Percentiles rank a stretch among this genome's conserved stretches.
Evolutionary conservation across 2,888 invertebrate species (phyloP).

Genomic region (Dasypolia templi): DNA sequence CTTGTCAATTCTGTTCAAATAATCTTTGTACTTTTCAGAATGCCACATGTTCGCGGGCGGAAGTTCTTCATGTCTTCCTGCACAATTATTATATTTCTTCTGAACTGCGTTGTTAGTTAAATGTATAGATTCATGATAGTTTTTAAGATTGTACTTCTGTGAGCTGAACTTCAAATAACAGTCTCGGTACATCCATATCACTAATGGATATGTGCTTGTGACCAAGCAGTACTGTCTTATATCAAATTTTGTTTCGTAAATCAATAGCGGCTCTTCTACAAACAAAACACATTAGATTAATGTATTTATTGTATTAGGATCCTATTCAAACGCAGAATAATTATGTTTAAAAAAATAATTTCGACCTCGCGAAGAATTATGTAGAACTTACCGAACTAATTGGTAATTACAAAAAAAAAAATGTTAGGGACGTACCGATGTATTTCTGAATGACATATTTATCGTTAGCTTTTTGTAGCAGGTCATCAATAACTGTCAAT

Average conservation of each 20-base stretch:
- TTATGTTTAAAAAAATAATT: not conserved
- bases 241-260: conserved; percentile 97
- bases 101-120: conserved; percentile 97
- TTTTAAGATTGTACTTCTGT: conserved; percentile 94
- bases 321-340: not conserved
- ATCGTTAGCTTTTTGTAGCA: conserved; percentile 89
- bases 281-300: conserved; percentile 55
- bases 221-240: conserved; percentile 97
- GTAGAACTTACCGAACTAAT: not conserved
- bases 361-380: not conserved
- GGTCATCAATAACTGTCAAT: conserved; percentile 93
- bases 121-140: conserved; percentile 96
- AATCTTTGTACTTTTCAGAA: conserved; percentile 92
- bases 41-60: conserved; percentile 97
- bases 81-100: conserved; percentile 91
- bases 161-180: conserved; percentile 97
- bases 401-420: not conserved
- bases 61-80: conserved; percentile 90
- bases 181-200: conserved; percentile 96
- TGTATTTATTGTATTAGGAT: not conserved
- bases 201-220: conserved; percentile 94
- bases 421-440: conserved; percentile 91
- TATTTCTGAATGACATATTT: conserved; percentile 97
- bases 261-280: conserved; percentile 94
- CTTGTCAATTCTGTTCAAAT: conserved; percentile 90